Base-by-base conservation (phyloP, 2,797 vertebrate species). In the Coregonus sp. region DNA sequence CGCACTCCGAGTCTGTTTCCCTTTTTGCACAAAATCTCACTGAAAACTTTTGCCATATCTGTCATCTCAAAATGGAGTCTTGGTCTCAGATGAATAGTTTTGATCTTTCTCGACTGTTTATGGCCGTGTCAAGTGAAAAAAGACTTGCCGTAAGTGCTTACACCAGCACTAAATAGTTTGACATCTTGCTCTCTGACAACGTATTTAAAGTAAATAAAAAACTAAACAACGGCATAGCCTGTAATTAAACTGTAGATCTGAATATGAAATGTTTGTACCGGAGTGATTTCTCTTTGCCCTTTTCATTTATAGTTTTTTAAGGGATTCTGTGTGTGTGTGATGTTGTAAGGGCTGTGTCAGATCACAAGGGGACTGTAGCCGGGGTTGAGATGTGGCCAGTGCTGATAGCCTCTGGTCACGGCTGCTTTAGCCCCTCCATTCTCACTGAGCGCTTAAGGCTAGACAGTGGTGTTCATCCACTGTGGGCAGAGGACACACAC, bases 151-250 rank as follows among this genome's bases (percentile, higher is more conserved):
- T 91, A 89, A 94, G 92, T 93, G 93, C 93, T 94, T 94, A 94
- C 90, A 87, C 93, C 89, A 90, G 84, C 87, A 68, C 82, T 94
- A 94, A 95, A 94, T 94, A 94, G 91, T 95, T 94, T 94, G 94
- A 94, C 93, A 91, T 94, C 90, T 93, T 90, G 90, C 91, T 92
- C 92, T 75, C 89, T 90, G 90, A 93, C 93, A 92, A 90, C 86
- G 92, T 91, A 91, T 89, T 83, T 83, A 88, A 88, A 89, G 89
- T 92, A 94, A 94, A 94, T 92, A 93, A 91, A 88, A 86, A 89
- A 88, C 87, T 89, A 93, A 93, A 94, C 93, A 93, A 91, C 78
- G 86, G 76, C 81, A 83, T 72, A 70, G 75, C 77, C 85, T 75
- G 87, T 88, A 93, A 91, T 90, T 88, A 90, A 89, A 84, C 83